phyloP scores from a whole-genome alignment of 1,140 invertebrate species.

The Hesperophylax magnus region DNA sequence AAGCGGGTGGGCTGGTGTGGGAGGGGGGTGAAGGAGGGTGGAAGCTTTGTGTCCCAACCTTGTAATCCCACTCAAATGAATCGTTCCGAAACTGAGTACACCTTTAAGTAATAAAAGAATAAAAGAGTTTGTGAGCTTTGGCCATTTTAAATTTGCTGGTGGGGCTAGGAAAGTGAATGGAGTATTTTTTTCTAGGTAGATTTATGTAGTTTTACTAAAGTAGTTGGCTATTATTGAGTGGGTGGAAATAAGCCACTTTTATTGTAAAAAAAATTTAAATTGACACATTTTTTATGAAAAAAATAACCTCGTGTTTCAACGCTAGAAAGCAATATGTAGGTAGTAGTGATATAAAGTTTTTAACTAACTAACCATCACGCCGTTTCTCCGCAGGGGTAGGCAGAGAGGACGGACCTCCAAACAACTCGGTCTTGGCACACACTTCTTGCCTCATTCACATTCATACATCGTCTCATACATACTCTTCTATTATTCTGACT shows the following conservation, averaged over 20 bases:
- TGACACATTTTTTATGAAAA: too few species aligned
- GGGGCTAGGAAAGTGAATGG: not conserved
- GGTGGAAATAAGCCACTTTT: not conserved
- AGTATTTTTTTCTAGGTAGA: too few species aligned
- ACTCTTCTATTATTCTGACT: too few species aligned
- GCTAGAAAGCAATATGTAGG: too few species aligned
- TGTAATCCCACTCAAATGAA: constrained; percentile 49
- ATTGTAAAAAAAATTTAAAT: not conserved
- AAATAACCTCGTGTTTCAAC: too few species aligned
- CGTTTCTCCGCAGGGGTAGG: too few species aligned
- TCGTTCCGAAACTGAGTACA: constrained; percentile 41
- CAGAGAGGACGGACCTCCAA: too few species aligned
- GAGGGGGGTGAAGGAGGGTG: not conserved
- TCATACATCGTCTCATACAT: too few species aligned
- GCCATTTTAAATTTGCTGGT: constrained; percentile 34
- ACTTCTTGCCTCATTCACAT: too few species aligned
- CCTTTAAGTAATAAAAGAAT: constrained; percentile 43
- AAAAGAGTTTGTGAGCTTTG: constrained; percentile 41
- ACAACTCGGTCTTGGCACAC: too few species aligned
- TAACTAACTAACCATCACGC: too few species aligned
- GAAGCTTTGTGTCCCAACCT: constrained; percentile 32
- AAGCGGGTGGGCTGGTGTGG: not conserved
- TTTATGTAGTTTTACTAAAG: not conserved
- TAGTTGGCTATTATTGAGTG: not conserved
- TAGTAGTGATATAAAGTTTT: too few species aligned